Conservation (phyloP, 2,888 invertebrate genomes). For the Pyrrhosoma nymphula region DNA sequence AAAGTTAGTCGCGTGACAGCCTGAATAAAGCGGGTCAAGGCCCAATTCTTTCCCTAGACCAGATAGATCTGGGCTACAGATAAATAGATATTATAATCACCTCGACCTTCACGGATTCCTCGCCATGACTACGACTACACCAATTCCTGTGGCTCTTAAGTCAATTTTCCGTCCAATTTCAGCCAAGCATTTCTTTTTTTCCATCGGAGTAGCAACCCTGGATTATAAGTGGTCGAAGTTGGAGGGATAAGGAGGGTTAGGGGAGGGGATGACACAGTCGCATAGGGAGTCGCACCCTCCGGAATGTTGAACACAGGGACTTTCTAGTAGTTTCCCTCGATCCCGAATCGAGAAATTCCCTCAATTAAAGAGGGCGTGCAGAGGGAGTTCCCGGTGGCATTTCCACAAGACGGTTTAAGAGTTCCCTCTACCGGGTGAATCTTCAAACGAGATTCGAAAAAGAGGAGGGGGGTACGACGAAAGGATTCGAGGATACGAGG, state of each 20-base stretch:
- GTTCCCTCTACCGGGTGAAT: background rate
- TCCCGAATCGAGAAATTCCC: background rate
- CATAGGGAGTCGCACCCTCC: background rate
- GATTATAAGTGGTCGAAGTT: background rate
- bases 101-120: background rate
- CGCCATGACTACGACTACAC: background rate
- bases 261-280: background rate
- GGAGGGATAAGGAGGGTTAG: background rate
- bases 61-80: too few relatives aligned
- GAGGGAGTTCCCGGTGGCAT: background rate
- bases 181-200: background rate
- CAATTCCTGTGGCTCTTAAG: background rate
- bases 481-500: background rate
- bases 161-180: conserved; percentile 18
- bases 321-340: background rate
- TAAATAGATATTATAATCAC: background rate
- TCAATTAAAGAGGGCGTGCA: background rate
- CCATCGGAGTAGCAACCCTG: background rate
- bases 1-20: too few relatives aligned
- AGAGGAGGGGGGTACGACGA: background rate
- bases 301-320: background rate
- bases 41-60: too few relatives aligned
- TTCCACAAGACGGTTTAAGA: background rate
- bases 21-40: too few relatives aligned
- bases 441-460: background rate